Base-by-base conservation (phyloP, 2,113 vertebrate genomes). In the Malurus alboscapulatus region DNA sequence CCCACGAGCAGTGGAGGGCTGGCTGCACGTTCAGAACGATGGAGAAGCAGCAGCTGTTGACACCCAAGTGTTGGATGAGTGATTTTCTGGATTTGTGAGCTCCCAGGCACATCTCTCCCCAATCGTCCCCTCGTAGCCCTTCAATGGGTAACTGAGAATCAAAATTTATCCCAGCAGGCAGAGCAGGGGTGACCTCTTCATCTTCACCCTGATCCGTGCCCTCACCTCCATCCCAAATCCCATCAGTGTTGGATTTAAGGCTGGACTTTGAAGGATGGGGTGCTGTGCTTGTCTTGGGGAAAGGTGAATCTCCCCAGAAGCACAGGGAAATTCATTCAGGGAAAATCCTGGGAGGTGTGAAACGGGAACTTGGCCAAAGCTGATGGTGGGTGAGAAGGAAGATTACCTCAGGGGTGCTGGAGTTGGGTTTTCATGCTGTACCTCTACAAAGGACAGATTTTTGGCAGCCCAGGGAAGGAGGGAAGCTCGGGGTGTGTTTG, bases 1-100 rank as follows among this genome's bases (percentile, higher is more conserved):
- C 62, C 54, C 42, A 38, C 0, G 2, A 27, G 61, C 87, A 32
- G 50, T 15, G 75, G 36, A 83, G 55, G 44, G 22, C 47, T 62
- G 50, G 20, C 63, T 66, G 77, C 45, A 51, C 10, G 50, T 20
- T 68, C 2, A 0, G 45, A 10, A 21, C 0, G 20, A 24, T 6
- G 69, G 22, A 45, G 85, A 54, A 92, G 55, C 74, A 51, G 34
- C 29, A 74, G 51, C 42, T 86, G 55, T 20, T 1, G 4, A 32
- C 10, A 32, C 45, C 25, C 2, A 2, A 50, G 68, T 1, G 24
- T 27, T 44, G 55, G 15, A 24, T 40, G 38, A 92, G 17, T 3
- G 2, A 71, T 36, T 44, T 58, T 85, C 36, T 17, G 34, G 36
- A 1, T 0, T 1, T 67, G n/a, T 15, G 86, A 44, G 57, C 36